phyloP scores from a whole-genome alignment of 2,888 invertebrate genomes.

The Stegana nigrithorax region DNA sequence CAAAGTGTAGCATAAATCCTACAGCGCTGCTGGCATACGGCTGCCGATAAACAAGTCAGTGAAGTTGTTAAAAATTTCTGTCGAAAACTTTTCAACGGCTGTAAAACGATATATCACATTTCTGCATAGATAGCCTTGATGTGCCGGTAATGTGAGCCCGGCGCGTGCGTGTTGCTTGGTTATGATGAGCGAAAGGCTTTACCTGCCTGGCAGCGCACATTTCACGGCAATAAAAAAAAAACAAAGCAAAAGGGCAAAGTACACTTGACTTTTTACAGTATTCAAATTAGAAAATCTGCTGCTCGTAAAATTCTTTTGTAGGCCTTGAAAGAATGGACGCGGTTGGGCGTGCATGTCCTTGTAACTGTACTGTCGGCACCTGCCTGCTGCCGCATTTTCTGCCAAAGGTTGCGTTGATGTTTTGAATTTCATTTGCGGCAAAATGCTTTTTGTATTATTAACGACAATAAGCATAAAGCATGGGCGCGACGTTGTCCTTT shows the following conservation, averaged over 20 bases:
- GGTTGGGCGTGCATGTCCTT: too few relatives aligned
- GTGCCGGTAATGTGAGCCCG: not conserved
- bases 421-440: too few relatives aligned
- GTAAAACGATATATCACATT: constrained; percentile 16
- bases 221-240: constrained; percentile 13
- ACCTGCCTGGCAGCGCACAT: not conserved
- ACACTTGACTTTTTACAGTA: not conserved
- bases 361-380: too few relatives aligned
- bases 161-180: not conserved
- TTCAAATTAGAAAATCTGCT: constrained; percentile 6
- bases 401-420: too few relatives aligned
- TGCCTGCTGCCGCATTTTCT: too few relatives aligned
- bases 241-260: not conserved
- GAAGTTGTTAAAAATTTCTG: not conserved
- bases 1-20: constrained; percentile 9
- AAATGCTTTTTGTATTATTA: too few relatives aligned
- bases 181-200: not conserved
- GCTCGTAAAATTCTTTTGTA: not conserved
- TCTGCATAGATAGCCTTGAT: too few relatives aligned
- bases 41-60: not conserved
- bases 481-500: too few relatives aligned
- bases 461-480: too few relatives aligned
- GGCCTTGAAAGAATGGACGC: too few relatives aligned
- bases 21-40: not conserved
- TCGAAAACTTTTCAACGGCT: not conserved